These are phyloP conservation scores for Hippocampus mohnikei DNA, from an alignment of 2,113 vertebrate genomes.

Conservation along the genomic window DNA sequence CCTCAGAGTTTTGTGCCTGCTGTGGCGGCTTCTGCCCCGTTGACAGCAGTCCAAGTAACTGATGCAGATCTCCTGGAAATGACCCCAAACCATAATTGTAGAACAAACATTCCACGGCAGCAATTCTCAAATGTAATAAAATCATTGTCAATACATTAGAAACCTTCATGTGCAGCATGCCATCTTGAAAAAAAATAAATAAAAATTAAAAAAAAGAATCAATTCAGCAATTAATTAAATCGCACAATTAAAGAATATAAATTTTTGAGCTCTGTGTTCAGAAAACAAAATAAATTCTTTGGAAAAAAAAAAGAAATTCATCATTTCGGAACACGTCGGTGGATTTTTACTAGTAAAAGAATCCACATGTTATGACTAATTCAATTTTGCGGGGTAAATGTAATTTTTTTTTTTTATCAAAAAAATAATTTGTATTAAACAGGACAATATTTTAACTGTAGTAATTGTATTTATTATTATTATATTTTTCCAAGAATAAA, in stretches of 20 bases:
- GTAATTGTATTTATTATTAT: not conserved
- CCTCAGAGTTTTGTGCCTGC: slow-evolving; percentile 94
- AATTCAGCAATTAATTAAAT: too few species aligned
- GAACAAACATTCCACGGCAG: not conserved
- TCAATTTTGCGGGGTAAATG: too few species aligned
- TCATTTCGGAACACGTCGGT: too few species aligned
- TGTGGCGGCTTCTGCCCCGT: slow-evolving; percentile 89
- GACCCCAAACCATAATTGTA: slow-evolving; percentile 9
- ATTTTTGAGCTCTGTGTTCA: too few species aligned
- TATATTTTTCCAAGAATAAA: not conserved
- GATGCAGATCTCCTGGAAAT: slow-evolving; percentile 91
- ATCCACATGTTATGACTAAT: too few species aligned
- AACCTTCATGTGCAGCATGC: not conserved
- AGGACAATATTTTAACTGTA: too few species aligned
- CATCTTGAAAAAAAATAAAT: too few species aligned
- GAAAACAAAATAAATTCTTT: too few species aligned
- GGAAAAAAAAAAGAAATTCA: too few species aligned
- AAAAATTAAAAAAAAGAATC: too few species aligned
- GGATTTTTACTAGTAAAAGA: too few species aligned
- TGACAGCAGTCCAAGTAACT: slow-evolving; percentile 97
- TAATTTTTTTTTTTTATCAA: not conserved
- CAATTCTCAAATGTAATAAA: not conserved
- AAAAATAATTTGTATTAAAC: not conserved
- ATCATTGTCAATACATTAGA: not conserved
- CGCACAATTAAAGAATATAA: too few species aligned